These are phyloP conservation scores for Caenorhabditis sp. DNA, from an alignment of 2,888 invertebrate genomes.

Conservation along the genomic window DNA sequence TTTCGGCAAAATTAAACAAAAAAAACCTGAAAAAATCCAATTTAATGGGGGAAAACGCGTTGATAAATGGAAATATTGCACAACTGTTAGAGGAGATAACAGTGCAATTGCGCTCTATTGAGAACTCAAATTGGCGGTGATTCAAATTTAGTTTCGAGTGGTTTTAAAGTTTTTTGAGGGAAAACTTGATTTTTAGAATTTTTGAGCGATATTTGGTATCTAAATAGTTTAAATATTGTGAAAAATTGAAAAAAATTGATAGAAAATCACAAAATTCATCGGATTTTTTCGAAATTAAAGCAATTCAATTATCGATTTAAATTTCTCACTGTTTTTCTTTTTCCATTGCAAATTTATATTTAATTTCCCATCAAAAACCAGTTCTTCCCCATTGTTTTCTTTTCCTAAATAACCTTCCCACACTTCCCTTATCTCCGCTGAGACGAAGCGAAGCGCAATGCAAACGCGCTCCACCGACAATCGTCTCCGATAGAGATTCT, in stretches of 20 bases:
- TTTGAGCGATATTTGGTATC: too few species aligned
- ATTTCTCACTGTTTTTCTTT: not conserved
- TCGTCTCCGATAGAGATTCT: not conserved
- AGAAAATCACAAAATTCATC: too few species aligned
- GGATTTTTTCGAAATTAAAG: too few species aligned
- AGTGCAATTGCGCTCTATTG: constrained; percentile 53
- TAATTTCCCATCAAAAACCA: constrained; percentile 11
- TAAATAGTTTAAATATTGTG: too few species aligned
- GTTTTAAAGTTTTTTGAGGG: not conserved
- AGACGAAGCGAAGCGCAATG: too few species aligned
- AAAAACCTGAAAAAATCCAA: not conserved
- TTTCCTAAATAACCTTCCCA: too few species aligned
- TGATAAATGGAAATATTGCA: constrained; percentile 44
- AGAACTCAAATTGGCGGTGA: constrained; percentile 4
- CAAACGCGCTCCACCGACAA: constrained; percentile 18
- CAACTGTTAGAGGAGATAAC: constrained; percentile 9
- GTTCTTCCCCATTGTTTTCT: constrained; percentile 5
- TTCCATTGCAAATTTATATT: too few species aligned
- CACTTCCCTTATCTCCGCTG: not conserved
- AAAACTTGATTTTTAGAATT: too few species aligned
- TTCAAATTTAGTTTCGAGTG: too few species aligned
- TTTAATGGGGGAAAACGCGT: not conserved
- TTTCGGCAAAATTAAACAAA: constrained; percentile 14
- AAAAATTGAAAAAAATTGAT: not conserved
- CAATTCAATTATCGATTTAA: not conserved